Base-by-base conservation (phyloP, 1,140 invertebrate species). In the Aphis craccivora region DNA sequence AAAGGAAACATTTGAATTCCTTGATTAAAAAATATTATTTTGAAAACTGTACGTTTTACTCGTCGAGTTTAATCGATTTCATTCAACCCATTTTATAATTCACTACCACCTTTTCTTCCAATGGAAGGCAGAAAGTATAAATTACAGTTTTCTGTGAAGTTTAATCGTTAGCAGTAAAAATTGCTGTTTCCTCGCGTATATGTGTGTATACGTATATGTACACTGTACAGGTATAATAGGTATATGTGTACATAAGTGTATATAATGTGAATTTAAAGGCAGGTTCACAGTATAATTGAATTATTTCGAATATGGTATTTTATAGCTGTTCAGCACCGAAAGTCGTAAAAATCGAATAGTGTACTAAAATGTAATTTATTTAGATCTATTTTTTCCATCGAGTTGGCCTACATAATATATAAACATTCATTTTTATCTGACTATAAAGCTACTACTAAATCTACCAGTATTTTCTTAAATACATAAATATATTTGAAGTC, bases 31-130 rank as follows among this genome's bases (percentile, higher is more conserved):
- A 89, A 89, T 37, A 89, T 89, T 23, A 37, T 53, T 51, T 35
- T 11, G 20, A 7, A 35, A 53, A 89, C 53, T 89, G 22, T 53
- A 53, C 20, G 23, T 53, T 89, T 53, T 37, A 53, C n/a, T 35
- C 20, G 2, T 37, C 22, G n/a, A 20, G 30, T 53, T 35, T 53
- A 89, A 88, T 89, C 48, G 87, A 89, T 89, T 37, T 35, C n/a
- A 22, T 53, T 89, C 48, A 14, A 89, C 87, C 48, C 48, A 37
- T 89, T 89, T 89, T 89, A 35, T 53, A 89, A 89, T 89, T 89
- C 87, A 89, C 87, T 53, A 89, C 7, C n/a, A 51, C 22, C 45
- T 86, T 86, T 88, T 18, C 45, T 88, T 51, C 45, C 18, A 30
- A 9, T 51, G 40, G 18, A 53, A 88, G 30, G n/a, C 30, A 22